Evolutionary conservation across 2,797 vertebrate species (phyloP), one percentile per base, ranked within the genome.

Genomic region (Hemitrygon akajei): DNA sequence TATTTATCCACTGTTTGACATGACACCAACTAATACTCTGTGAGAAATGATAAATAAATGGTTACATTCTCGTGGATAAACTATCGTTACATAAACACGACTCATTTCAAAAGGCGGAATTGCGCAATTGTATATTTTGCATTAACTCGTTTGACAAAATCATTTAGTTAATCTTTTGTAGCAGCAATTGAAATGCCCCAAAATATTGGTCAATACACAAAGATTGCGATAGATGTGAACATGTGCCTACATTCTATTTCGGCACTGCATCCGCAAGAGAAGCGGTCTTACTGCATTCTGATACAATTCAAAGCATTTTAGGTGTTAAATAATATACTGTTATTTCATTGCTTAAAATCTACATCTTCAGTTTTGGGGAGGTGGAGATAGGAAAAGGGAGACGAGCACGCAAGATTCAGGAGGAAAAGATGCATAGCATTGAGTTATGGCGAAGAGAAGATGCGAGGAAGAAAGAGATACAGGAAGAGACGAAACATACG

Each of bases 401-500:
- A 22, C 20, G n/a, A 37, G 10, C 18, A 22, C n/a, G n/a, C 63
- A 89, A 69, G 30, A 87, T 66, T 87, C 84, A 87, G 2, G 60
- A 14, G 30, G 14, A 56, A 63, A 63, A 9, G 27, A 87, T 63
- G 30, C 30, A 30, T 63, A 7, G 20, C 60, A 66, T 16, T 66
- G 60, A 6, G n/a, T 66, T 89, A 34, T 20, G 40, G 22, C 3
- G 89, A 27, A 60, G 20, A 18, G 69, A 37, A 71, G 69, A 37
- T 91, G 66, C 40, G 63, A 69, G n/a, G 71, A 30, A 71, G 22
- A 75, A 93, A 76, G 40, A n/a, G 71, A 58, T 76, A 93, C 91
- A 58, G 91, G 73, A 76, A 93, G 71, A 93, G 56, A 93, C 7
- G 91, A 93, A 71, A 93, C 91, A 93, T 89, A 87, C 5, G 58